phyloP scores from a whole-genome alignment of 2,888 invertebrate species.

The Keiferia lycopersicella region DNA sequence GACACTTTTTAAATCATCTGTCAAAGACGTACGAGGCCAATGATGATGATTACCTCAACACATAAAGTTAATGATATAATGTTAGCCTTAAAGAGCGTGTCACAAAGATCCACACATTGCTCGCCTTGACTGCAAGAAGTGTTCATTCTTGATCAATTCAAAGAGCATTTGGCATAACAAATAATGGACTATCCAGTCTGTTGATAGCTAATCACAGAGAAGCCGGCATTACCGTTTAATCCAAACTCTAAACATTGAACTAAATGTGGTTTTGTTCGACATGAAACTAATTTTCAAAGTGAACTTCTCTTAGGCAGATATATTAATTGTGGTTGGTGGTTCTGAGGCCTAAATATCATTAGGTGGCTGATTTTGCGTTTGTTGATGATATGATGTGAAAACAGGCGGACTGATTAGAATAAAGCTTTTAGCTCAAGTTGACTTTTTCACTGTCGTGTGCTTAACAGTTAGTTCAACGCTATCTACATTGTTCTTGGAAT shows the following conservation, averaged over 20 bases:
- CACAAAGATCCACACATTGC: no score
- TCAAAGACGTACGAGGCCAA: no score
- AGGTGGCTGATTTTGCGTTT: neutral
- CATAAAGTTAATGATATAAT: no score
- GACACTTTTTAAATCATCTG: no score
- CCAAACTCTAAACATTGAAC: slow-evolving; percentile 26
- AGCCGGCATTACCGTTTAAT: slow-evolving; percentile 31
- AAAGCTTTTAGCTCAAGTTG: no score
- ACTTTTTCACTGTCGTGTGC: no score
- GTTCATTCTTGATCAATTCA: neutral
- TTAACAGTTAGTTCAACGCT: no score
- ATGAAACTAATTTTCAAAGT: slow-evolving; percentile 20
- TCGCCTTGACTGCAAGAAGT: neutral
- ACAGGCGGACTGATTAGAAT: no score
- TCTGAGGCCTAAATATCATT: neutral
- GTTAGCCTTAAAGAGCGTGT: neutral
- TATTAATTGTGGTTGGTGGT: slow-evolving; percentile 8
- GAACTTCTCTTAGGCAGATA: slow-evolving; percentile 28
- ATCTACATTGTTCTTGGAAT: no score
- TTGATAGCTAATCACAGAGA: slow-evolving; percentile 9
- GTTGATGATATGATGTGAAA: no score
- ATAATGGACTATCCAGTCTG: neutral
- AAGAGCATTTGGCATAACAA: slow-evolving; percentile 7
- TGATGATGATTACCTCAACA: no score
- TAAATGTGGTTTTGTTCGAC: slow-evolving; percentile 31